phyloP scores from a whole-genome alignment of 2,888 invertebrate genomes.

The Apantesis nais region DNA sequence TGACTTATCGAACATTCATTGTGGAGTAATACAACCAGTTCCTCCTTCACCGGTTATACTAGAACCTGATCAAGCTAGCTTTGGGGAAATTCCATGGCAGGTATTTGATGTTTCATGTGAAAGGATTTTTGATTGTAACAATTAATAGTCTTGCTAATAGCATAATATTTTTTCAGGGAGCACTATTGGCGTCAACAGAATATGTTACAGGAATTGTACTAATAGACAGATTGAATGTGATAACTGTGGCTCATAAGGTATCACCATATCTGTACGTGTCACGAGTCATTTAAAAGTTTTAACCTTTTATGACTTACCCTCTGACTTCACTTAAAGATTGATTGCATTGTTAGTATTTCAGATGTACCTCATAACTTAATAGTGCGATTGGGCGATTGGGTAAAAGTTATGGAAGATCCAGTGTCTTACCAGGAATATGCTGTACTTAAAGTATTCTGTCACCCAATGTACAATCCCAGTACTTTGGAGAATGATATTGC shows the following conservation, averaged over 20 bases:
- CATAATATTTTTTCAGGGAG: conserved; percentile 57
- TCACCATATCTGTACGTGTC: conserved; percentile 30
- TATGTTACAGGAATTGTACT: conserved; percentile 91
- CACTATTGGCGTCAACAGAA: conserved; percentile 85
- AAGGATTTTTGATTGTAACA: neutral
- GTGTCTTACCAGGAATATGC: conserved; percentile 87
- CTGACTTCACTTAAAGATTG: neutral
- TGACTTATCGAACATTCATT: conserved; percentile 56
- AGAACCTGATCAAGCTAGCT: conserved; percentile 85
- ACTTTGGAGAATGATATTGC: conserved; percentile 94
- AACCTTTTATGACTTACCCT: neutral
- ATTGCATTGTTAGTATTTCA: conserved; percentile 63
- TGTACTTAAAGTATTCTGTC: conserved; percentile 85
- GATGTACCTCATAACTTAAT: conserved; percentile 85
- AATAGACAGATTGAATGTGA: conserved; percentile 87
- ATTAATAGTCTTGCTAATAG: neutral
- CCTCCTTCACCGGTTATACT: conserved; percentile 65
- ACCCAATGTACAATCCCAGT: conserved; percentile 88
- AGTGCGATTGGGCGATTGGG: conserved; percentile 91
- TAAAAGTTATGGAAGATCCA: conserved; percentile 88
- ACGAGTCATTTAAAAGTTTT: neutral
- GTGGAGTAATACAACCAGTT: conserved; percentile 75
- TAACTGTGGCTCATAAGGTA: conserved; percentile 90
- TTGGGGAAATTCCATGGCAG: conserved; percentile 91
- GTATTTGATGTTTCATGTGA: conserved; percentile 56